Conservation (phyloP, 2,113 vertebrate species). For the Chauna torquata region DNA sequence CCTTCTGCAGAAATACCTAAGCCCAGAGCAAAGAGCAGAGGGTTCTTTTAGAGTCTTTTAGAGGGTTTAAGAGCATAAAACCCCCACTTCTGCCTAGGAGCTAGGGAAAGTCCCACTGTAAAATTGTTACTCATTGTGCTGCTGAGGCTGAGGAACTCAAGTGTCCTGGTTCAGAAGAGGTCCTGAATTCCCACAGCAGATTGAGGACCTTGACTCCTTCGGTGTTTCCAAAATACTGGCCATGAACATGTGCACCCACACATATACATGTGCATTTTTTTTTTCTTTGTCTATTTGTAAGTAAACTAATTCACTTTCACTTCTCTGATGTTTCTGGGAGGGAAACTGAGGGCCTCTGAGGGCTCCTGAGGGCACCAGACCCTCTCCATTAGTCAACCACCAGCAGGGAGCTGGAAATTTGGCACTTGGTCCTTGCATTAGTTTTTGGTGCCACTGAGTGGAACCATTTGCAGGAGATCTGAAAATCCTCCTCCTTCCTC, state of each 20-base stretch:
- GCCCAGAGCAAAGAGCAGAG: background rate
- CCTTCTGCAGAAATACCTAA: conserved; percentile 20
- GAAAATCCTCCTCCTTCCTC: background rate
- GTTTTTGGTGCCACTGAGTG: background rate
- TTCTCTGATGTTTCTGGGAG: background rate
- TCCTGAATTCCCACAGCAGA: background rate
- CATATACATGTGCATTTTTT: background rate
- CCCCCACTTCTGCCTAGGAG: background rate
- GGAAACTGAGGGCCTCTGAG: background rate
- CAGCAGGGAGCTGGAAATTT: background rate
- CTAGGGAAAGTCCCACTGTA: background rate
- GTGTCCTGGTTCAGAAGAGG: background rate
- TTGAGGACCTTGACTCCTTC: background rate
- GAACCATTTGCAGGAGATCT: background rate
- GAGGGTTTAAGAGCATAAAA: background rate
- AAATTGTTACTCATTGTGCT: background rate
- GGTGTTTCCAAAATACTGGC: background rate
- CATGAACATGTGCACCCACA: background rate
- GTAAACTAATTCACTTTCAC: background rate
- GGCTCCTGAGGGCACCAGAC: no score
- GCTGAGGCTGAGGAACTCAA: background rate
- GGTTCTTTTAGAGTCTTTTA: no score
- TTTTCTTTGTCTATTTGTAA: background rate
- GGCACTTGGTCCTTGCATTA: background rate
- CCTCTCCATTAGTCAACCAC: background rate